phyloP scores from a whole-genome alignment of 2,113 vertebrate species.

The Arvicanthis niloticus region DNA sequence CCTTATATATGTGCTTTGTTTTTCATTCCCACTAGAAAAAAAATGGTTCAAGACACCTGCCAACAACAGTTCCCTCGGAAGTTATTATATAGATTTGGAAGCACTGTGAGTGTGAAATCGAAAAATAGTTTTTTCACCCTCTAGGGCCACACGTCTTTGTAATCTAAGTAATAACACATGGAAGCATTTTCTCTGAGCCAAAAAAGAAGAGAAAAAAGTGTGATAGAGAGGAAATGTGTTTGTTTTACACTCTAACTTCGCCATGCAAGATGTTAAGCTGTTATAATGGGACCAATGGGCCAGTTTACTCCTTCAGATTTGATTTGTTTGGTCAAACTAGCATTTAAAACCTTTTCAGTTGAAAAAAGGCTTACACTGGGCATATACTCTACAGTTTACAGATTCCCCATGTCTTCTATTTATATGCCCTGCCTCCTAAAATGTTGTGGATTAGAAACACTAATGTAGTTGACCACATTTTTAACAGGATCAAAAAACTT shows the following conservation, averaged over 20 bases:
- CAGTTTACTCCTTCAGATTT: conserved; percentile 18
- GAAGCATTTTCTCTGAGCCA: neutral
- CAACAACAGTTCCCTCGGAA: conserved; percentile 54
- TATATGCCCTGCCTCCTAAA: neutral
- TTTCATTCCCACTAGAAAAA: conserved; percentile 43
- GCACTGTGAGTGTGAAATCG: conserved; percentile 1
- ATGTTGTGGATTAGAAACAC: neutral
- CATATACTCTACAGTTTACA: neutral
- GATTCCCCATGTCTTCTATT: neutral
- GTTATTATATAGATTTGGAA: conserved; percentile 61
- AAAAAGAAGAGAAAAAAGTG: neutral
- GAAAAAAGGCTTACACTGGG: conserved; percentile 4
- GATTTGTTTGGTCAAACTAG: conserved; percentile 48
- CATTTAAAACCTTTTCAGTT: conserved; percentile 55
- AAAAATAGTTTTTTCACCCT: conserved; percentile 62
- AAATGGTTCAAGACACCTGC: neutral
- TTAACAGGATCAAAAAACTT: neutral
- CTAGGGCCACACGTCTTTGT: conserved; percentile 29
- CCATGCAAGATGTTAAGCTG: neutral
- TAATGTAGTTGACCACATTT: neutral
- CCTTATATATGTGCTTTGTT: conserved; percentile 9
- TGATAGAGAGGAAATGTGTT: neutral
- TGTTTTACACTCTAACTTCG: conserved; percentile 42
- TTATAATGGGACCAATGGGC: conserved; percentile 12
- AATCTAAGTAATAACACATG: conserved; percentile 36